Base-by-base conservation (phyloP, 2,797 vertebrate genomes). In the Synaphobranchus kaupii region DNA sequence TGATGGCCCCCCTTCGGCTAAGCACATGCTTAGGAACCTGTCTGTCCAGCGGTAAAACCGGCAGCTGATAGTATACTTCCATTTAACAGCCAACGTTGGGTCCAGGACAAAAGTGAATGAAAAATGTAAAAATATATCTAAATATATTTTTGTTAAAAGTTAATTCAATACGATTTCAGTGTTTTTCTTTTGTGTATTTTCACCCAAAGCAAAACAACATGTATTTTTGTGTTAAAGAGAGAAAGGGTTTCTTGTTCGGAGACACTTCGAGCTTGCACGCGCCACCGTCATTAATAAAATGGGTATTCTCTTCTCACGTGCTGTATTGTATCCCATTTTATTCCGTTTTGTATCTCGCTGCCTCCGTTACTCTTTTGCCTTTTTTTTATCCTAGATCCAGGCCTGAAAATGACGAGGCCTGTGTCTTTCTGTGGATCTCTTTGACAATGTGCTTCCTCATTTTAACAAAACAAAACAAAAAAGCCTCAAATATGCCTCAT, bases 11-110 rank as follows among this genome's bases (percentile, higher is more conserved):
- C 88, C 96, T 93, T 92, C 96, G 96, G 92, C 95, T 96, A 91
- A 97, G 96, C 93, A 97, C 96, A 90, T 97, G 97, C 93, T 97
- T 96, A 90, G 97, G 96, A 87, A 97, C 96, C 94, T 95, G 96
- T 93, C 96, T 95, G 96, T 97, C 97, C 94, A 97, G 95, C 60
- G 97, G 96, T 96, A 97, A 95, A 95, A 97, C 96, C 92, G 96
- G 97, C 93, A 97, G 92, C 94, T 97, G 96, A 93, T 95, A 97
- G 83, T 96, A 97, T 96, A 97, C 95, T 97, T 96, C 96, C 96
- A 97, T 97, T 92, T 94, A 95, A 93, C 90, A 90, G 87, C 85
- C 86, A 86, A 66, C 15, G 82, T 56, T 73, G 73, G 22, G 85
- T 84, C 78, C 87, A 86, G 80, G n/a, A 47, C 73, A 84, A 87